Evolutionary conservation across 2,888 invertebrate genomes (phyloP), one percentile per base, ranked within the genome.

Genomic region (Pammene aurita): DNA sequence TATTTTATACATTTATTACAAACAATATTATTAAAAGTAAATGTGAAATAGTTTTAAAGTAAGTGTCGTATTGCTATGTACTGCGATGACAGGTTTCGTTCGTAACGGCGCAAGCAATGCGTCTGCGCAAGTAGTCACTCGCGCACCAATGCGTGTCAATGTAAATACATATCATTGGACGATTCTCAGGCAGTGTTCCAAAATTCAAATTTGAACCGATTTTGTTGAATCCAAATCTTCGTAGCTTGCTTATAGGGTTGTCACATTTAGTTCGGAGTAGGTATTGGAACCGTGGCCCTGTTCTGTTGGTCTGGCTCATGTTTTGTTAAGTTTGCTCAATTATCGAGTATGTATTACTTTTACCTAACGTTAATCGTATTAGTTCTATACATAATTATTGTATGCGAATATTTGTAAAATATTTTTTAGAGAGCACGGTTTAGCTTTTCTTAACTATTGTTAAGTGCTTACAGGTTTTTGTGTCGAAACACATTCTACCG

Each of bases 1-100:
- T 92, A 92, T 92, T 92, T 92, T 92, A 92, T 92, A 92, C 92
- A 92, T 90, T 92, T 92, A 92, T 92, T 92, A 92, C 90, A 90
- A 84, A 91, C 90, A 90, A 89, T 91, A 91, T 92, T 91, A 91
- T 90, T 89, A 89, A 88, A 86, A 82, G 83, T 88, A 86, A 89
- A 87, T 87, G 89, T 90, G 89, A 87, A 90, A 90, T 92, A 92
- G 90, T 85, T 84, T 88, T 91, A 90, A 88, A 81, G 80, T 85
- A 89, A 90, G 87, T 85, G 80, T 85, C 80, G 84, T 87, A 85
- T 84, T 80, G 84, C 86, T 81, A 86, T 83, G 81, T 87, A 73
- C n/a, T 72, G 79, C 73, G 75, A 76, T 76, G 77, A 77, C 80
- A 75, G 80, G 75, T 78, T 80, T 78, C 52, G 67, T 77, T 74